A percentile compares a stretch with the other conserved stretches of the same genome.
Evolutionary conservation across 1,140 invertebrate species (phyloP).

Genomic region (Thalassaphorura encarpata): DNA sequence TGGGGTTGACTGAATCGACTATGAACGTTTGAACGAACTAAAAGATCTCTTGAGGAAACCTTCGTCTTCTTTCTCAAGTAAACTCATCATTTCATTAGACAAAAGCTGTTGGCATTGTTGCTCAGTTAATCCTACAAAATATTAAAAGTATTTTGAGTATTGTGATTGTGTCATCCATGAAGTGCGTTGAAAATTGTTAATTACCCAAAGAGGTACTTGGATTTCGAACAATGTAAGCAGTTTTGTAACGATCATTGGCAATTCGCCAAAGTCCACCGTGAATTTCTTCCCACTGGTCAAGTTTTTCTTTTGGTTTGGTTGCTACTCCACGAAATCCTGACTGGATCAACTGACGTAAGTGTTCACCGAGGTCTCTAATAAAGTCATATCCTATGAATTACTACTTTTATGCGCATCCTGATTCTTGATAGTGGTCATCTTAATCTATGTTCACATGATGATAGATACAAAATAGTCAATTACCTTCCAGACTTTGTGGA

Average conservation of each 20-base stretch:
- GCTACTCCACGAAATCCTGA: conserved; percentile 51
- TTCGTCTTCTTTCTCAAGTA: background rate
- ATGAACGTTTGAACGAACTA: background rate
- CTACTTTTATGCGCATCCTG: background rate
- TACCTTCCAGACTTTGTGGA: conserved; percentile 59
- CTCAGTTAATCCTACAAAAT: conserved; percentile 54
- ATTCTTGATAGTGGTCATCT: no score
- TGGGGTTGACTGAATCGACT: no score
- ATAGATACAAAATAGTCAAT: conserved; percentile 24
- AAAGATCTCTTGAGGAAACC: conserved; percentile 22
- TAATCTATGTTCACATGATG: conserved; percentile 1
- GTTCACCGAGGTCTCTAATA: conserved; percentile 63
- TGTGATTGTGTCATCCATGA: conserved; percentile 34
- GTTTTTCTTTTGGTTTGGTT: conserved; percentile 41
- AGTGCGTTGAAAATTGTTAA: background rate
- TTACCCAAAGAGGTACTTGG: conserved; percentile 34
- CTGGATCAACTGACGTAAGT: conserved; percentile 58
- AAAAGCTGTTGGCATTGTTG: conserved; percentile 60
- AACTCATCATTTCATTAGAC: conserved; percentile 57
- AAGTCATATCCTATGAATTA: conserved; percentile 31
- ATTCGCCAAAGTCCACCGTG: conserved; percentile 57
- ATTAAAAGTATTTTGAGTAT: background rate
- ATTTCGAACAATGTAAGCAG: conserved; percentile 48
- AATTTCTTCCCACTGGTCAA: conserved; percentile 52
- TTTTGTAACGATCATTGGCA: conserved; percentile 55